Percentiles rank a stretch among this genome's conserved stretches.
Conservation (phyloP, 2,888 invertebrate species). For the Miltochrista miniata region DNA sequence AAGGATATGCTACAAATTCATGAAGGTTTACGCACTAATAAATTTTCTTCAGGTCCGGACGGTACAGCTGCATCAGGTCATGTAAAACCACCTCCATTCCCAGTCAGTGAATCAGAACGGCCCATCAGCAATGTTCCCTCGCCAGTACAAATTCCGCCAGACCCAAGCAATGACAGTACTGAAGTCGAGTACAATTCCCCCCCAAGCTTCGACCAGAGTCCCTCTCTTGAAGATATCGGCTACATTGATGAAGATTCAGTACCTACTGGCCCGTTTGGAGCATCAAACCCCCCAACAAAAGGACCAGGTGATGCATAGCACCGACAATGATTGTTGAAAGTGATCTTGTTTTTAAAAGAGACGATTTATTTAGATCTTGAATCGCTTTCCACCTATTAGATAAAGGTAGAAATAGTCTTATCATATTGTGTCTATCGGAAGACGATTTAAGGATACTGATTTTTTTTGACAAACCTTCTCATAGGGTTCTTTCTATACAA, state of each 20-base stretch:
- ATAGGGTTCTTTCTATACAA: conserved; percentile 17
- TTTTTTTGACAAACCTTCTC: conserved; percentile 19
- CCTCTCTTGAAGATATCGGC: conserved; percentile 49
- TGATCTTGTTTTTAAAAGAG: conserved; percentile 62
- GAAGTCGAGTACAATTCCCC: conserved; percentile 34
- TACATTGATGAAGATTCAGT: conserved; percentile 63
- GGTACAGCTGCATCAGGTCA: conserved; percentile 84
- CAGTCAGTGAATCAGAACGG: conserved; percentile 60
- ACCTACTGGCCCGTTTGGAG: conserved; percentile 60
- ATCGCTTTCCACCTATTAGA: conserved; percentile 2
- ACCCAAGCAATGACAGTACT: conserved; percentile 32
- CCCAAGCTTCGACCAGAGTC: conserved; percentile 35
- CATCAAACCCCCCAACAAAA: conserved; percentile 68
- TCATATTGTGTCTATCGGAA: not conserved
- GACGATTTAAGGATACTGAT: conserved; percentile 18
- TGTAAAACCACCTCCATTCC: conserved; percentile 78
- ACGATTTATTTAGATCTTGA: conserved; percentile 9
- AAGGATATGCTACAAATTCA: too few species aligned
- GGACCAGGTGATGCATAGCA: conserved; percentile 80
- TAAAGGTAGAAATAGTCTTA: not conserved
- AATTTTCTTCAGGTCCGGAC: conserved; percentile 64
- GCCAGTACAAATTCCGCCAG: conserved; percentile 36
- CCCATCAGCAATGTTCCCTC: conserved; percentile 42
- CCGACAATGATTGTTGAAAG: conserved; percentile 70
- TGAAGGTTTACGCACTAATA: too few species aligned